These are phyloP conservation scores for Bubo blakistoni DNA, from an alignment of 2,113 vertebrate genomes.

Conservation along the genomic window DNA sequence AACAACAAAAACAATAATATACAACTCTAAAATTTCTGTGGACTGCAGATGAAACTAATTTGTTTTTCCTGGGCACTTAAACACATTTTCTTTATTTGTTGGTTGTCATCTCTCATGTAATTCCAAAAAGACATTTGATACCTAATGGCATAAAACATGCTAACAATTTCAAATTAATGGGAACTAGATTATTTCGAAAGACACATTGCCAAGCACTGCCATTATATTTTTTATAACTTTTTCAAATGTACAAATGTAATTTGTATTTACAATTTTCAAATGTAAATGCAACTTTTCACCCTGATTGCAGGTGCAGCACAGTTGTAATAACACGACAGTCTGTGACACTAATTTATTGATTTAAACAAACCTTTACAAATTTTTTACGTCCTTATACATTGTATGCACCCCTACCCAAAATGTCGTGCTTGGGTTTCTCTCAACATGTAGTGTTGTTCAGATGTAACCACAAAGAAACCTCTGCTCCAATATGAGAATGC, in stretches of 20 bases:
- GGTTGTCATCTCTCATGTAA: background rate
- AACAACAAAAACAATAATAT: background rate
- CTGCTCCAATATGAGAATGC: background rate
- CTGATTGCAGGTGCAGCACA: background rate
- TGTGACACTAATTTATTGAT: background rate
- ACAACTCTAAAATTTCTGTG: background rate
- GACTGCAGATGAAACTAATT: background rate
- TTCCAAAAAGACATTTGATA: conserved; percentile 3
- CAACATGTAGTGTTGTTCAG: background rate
- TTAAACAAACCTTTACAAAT: background rate
- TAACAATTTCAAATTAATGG: background rate
- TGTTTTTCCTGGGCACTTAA: background rate
- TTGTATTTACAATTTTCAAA: background rate
- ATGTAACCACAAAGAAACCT: background rate
- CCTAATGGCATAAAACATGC: background rate
- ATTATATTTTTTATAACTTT: background rate
- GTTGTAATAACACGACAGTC: background rate
- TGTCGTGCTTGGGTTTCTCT: background rate
- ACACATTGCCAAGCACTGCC: background rate
- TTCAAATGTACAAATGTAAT: background rate
- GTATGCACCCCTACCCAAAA: background rate
- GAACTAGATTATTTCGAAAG: background rate
- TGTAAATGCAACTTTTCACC: background rate
- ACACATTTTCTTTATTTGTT: background rate
- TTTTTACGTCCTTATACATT: background rate